phyloP scores from a whole-genome alignment of 30 jellyfish, hydroid and myxozoan species.

The Hydractinia symbiolongicarpus region DNA sequence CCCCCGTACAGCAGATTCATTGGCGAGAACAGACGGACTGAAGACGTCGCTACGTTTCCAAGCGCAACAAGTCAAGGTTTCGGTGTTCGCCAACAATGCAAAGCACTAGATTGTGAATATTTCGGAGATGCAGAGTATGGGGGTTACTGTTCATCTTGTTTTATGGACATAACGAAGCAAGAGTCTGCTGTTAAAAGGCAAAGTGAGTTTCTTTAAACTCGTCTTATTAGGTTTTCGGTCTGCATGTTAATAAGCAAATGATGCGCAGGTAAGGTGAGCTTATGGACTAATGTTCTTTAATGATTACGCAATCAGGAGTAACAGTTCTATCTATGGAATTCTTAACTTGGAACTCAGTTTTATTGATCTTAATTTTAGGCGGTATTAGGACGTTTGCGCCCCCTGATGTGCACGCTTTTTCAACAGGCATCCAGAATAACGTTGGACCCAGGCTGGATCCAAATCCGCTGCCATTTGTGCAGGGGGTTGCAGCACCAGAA shows the following conservation, averaged over 20 bases:
- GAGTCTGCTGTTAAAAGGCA: conserved; percentile 16
- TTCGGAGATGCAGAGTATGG: conserved; percentile 67
- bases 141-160: conserved; percentile 59
- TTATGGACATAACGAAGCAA: conserved; percentile 53
- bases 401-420: not conserved
- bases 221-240: not conserved
- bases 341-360: not conserved
- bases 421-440: not conserved
- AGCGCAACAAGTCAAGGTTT: too few species aligned
- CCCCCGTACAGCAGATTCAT: too few species aligned
- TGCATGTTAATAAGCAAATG: not conserved
- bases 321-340: not conserved
- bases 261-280: not conserved
- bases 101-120: conserved; percentile 43
- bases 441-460: not conserved
- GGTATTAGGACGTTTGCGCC: conserved; percentile 5
- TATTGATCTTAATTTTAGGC: not conserved
- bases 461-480: not conserved
- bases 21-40: too few species aligned
- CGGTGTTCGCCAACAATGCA: conserved; percentile 15
- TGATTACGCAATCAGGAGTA: not conserved
- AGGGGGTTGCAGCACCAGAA: conserved; percentile 15
- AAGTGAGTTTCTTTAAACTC: not conserved
- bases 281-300: not conserved
- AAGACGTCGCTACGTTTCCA: too few species aligned